Conservation (phyloP, 2,888 invertebrate species). For the Alloscopus bannaensis region DNA sequence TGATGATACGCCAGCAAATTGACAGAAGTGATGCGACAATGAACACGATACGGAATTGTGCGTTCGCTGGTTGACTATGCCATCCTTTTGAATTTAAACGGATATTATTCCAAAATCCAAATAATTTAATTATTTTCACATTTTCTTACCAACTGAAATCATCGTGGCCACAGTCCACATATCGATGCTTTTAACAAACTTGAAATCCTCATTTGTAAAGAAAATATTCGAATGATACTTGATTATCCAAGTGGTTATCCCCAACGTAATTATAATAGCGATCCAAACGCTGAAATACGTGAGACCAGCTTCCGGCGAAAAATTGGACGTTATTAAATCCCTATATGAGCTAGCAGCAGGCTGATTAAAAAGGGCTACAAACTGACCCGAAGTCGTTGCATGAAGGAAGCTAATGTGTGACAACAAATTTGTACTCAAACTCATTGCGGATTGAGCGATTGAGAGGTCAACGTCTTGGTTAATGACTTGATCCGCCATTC, state of each 20-base stretch:
- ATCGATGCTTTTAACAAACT: not conserved
- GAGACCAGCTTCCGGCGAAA: conserved; percentile 16
- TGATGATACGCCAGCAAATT: too few species aligned
- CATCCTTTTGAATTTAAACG: too few species aligned
- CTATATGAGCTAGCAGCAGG: conserved; percentile 18
- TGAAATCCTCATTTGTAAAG: conserved; percentile 4
- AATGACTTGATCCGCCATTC: conserved; percentile 46
- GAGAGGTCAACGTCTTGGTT: conserved; percentile 44
- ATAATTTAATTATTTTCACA: not conserved
- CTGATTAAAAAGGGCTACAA: conserved; percentile 58
- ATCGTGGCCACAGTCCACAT: conserved; percentile 12
- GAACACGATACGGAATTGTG: too few species aligned
- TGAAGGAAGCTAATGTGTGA: conserved; percentile 52
- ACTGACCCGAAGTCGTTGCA: conserved; percentile 18
- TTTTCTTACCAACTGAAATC: not conserved
- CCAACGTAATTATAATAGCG: conserved; percentile 26
- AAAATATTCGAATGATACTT: too few species aligned
- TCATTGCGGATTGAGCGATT: conserved; percentile 47
- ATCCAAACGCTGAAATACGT: conserved; percentile 42
- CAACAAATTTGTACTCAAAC: conserved; percentile 42
- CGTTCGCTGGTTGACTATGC: too few species aligned
- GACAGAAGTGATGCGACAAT: too few species aligned
- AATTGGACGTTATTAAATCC: conserved; percentile 29
- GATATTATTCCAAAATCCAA: too few species aligned
- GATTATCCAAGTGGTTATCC: too few species aligned